phyloP scores from a whole-genome alignment of 2,888 invertebrate species.

The Synanthedon myopaeformis region DNA sequence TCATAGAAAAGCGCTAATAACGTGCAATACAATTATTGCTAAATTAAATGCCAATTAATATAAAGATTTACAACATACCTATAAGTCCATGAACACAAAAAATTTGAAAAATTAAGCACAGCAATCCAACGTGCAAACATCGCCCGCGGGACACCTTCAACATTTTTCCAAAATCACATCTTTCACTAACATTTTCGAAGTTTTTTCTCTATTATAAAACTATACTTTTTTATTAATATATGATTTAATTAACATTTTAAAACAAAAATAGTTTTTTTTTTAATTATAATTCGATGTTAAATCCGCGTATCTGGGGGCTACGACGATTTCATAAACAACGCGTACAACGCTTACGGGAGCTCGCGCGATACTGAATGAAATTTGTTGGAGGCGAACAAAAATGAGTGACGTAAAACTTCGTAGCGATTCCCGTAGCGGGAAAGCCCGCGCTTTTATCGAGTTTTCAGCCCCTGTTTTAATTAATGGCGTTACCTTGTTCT shows the following conservation, averaged over 20 bases:
- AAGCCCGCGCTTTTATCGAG: constrained; percentile 30
- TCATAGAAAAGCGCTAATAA: too few relatives aligned
- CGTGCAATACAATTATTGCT: too few relatives aligned
- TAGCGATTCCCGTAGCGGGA: constrained; percentile 28
- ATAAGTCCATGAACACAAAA: constrained; percentile 47
- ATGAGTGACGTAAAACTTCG: constrained; percentile 5
- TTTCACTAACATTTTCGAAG: constrained; percentile 16
- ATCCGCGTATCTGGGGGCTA: constrained; percentile 40
- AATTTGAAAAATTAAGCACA: constrained; percentile 33
- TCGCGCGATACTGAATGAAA: constrained; percentile 39
- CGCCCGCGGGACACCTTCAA: constrained; percentile 44
- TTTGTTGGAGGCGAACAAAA: background rate
- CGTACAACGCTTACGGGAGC: constrained; percentile 12
- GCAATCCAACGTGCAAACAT: constrained; percentile 48
- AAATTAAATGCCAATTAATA: background rate
- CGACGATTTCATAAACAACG: background rate
- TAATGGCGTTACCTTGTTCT: background rate
- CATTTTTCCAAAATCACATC: constrained; percentile 62
- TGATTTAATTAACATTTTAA: too few relatives aligned
- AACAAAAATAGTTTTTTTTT: constrained; percentile 17
- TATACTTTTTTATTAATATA: too few relatives aligned
- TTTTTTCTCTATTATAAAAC: too few relatives aligned
- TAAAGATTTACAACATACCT: constrained; percentile 27
- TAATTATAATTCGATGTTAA: constrained; percentile 40
- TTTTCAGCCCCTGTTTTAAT: constrained; percentile 16